Base-by-base conservation (phyloP, 2,797 vertebrate species). In the Enteromius mattozi region DNA sequence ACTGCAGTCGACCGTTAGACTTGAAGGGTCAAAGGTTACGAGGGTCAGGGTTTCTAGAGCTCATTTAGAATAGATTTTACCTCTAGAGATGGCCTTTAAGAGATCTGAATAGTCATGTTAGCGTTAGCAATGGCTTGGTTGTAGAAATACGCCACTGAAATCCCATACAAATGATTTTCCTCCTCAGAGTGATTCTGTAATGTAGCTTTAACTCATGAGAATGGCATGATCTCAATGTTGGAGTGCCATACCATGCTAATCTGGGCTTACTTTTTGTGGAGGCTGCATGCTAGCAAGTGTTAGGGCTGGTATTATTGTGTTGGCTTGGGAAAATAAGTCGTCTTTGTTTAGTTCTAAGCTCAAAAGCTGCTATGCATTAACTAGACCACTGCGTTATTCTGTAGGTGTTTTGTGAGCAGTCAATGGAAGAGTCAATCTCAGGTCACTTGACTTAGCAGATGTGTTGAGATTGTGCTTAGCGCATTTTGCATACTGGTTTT, bases 181-280 rank as follows among this genome's bases (percentile, higher is more conserved):
- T 78, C 35, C 16, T 27, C 37, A 33, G 24, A 21, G 37, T 49
- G 27, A 21, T 30, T 49, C 16, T 0, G 2, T 77, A 77, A 61
- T 30, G 40, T 63, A 45, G 16, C 56, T 78, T 33, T 65, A 65
- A 78, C 2, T 40, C n/a, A 33, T 42, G 21, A 27, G 76, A 78
- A 78, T 30, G 59, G 76, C 59, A 65, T 78, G 56, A 63, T 63
- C 40, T 65, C 59, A 65, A 47, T 78, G 76, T 10, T 78, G 76
- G 76, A 78, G n/a, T 14, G 59, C 24, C 76, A 47, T 33, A 4
- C 76, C 16, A 63, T 63, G n/a, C 24, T 78, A 63, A 78, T 78
- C 17, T 21, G 59, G 8, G 2, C 4, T 42, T 47, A 78, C 40
- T 45, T 14, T 30, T 45, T 65, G n/a, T 30, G 40, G 7, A 30